Percentiles rank a stretch among this genome's conserved stretches.
Evolutionary conservation across 2,113 vertebrate species (phyloP).

Genomic region (Porphyrio hochstetteri): DNA sequence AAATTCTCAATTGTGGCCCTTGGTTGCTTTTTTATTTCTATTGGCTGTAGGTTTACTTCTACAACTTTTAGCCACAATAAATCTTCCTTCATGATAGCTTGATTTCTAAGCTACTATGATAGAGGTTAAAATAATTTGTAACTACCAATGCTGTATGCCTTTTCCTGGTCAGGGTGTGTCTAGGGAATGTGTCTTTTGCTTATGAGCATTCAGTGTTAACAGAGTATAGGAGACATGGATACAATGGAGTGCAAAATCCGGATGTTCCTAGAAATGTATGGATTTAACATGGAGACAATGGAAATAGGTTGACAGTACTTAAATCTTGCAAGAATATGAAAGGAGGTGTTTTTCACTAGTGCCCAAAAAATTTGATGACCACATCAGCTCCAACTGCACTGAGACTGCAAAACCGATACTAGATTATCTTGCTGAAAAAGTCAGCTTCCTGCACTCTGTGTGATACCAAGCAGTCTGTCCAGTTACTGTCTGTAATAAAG

Average conservation of each 20-base stretch:
- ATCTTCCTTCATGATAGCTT: not conserved
- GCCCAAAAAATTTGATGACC: not conserved
- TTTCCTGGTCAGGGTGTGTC: not conserved
- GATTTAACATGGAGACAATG: not conserved
- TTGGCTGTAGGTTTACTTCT: not conserved
- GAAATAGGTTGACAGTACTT: not conserved
- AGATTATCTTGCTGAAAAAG: not conserved
- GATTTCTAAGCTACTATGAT: not conserved
- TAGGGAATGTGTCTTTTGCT: not conserved
- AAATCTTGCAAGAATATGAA: not conserved
- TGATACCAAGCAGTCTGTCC: not conserved
- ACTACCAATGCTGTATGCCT: not conserved
- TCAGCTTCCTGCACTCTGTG: not conserved
- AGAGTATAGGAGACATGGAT: not conserved
- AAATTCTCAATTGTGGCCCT: not conserved
- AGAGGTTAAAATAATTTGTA: not conserved
- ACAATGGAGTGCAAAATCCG: not conserved
- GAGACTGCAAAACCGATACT: not conserved
- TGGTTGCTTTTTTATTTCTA: not conserved
- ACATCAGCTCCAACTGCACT: not conserved
- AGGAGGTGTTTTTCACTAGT: not conserved
- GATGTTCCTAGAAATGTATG: not conserved
- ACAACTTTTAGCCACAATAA: not conserved
- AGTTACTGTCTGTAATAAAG: not conserved
- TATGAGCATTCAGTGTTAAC: not conserved